Base-by-base conservation (phyloP, 1,140 invertebrate species). In the Anastrepha ludens region DNA sequence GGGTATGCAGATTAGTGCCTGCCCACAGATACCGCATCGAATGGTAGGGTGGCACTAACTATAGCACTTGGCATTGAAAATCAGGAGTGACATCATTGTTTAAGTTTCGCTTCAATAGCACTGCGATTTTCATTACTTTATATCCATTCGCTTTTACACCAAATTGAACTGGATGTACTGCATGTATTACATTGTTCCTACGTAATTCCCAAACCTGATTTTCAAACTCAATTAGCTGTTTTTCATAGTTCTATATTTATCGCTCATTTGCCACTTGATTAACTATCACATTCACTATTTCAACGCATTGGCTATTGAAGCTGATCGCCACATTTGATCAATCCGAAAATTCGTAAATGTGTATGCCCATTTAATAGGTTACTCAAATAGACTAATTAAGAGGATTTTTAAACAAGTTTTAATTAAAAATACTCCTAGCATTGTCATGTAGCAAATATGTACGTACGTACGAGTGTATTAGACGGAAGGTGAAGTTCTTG, bases 141-240 rank as follows among this genome's bases (percentile, higher is more conserved):
- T 15, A 17, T n/a, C 11, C 11, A 17, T 62, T 29, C 29, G 29
- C 29, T 29, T 29, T 29, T 29, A 29, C 29, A 29, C 29, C 29
- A 29, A 29, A 62, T 62, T 11, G 13, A 41, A 39, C 3, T 39
- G 9, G 1, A 39, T 39, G n/a, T n/a, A 64, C 7, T 64, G 5
- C 17, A 64, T 20, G 62, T n/a, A 2, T 6, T 64, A 17, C 39
- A 6, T 67, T 39, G 11, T 67, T 41, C n/a, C 20, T 74, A 4
- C 41, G 39, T 74, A 74, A 74, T 47, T 41, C 67, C 44, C 41
- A 74, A 74, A 74, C 67, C 39, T 15, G 67, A 74, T 74, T 74
- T 47, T 74, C 13, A 15, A 17, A 74, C 67, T 44, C 41, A n/a
- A 41, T 74, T 44, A 15, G 4, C 41, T 44, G 17, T 74, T n/a